Evolutionary conservation across 1,140 invertebrate species (phyloP).

Genomic region (Zaprionus vittiger): DNA sequence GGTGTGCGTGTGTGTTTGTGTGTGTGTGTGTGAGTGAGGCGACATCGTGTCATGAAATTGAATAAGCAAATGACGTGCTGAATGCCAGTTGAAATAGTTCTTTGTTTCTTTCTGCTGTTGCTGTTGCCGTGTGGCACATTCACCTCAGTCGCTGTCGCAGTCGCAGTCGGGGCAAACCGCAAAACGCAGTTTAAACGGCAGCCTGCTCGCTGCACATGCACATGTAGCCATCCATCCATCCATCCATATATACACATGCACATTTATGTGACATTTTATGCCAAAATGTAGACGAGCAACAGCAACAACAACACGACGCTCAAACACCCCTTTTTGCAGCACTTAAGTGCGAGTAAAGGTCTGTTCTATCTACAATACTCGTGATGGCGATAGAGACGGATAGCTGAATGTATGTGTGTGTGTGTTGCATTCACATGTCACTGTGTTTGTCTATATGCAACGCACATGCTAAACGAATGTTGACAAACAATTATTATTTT

Average conservation of each 20-base stretch:
- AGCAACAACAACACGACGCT: conserved; percentile 14
- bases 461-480: conserved; percentile 81
- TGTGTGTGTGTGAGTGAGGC: conserved; percentile 46
- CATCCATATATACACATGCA: not conserved
- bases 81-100: conserved; percentile 76
- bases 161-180: conserved; percentile 46
- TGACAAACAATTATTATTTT: conserved; percentile 83
- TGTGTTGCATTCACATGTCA: conserved; percentile 18
- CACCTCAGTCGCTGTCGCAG: conserved; percentile 34
- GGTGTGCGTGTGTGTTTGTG: conserved; percentile 16
- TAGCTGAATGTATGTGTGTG: not conserved
- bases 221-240: conserved; percentile 1
- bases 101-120: conserved; percentile 5
- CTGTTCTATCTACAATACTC: not conserved
- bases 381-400: not conserved
- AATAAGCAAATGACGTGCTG: conserved; percentile 82
- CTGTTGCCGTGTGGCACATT: conserved; percentile 57
- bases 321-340: conserved; percentile 68
- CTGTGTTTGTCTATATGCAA: conserved; percentile 20
- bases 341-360: conserved; percentile 18
- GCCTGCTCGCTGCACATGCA: conserved; percentile 13
- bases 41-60: conserved; percentile 80
- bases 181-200: conserved; percentile 75
- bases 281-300: conserved; percentile 69
- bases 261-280: conserved; percentile 69